phyloP scores from a whole-genome alignment of 2,113 vertebrate genomes.

The Pionites leucogaster region DNA sequence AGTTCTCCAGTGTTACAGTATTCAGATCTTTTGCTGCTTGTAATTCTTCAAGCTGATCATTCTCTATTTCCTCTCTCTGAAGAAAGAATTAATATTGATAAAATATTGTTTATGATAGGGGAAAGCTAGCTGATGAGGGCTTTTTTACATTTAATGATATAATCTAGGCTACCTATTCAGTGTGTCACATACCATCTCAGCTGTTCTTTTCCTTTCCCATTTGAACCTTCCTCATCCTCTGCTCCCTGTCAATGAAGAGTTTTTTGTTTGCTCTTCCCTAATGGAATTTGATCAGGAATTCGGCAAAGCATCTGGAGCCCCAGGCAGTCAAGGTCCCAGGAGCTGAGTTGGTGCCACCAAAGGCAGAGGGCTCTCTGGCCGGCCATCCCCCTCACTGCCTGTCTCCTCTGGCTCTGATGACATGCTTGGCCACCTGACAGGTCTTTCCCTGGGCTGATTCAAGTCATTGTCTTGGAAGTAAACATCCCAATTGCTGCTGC shows the following conservation, averaged over 20 bases:
- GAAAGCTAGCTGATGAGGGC: background rate
- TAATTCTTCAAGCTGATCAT: background rate
- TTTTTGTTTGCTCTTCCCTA: background rate
- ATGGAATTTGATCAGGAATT: constrained; percentile 22
- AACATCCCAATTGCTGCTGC: background rate
- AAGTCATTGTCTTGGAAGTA: background rate
- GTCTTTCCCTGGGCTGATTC: background rate
- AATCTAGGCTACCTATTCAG: background rate
- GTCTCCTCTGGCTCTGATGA: background rate
- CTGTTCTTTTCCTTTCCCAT: background rate
- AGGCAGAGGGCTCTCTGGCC: background rate
- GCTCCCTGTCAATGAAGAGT: background rate
- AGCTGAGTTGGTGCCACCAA: background rate
- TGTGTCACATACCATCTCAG: background rate
- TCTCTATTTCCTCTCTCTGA: background rate
- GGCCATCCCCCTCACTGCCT: rapidly evolving
- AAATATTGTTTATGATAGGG: background rate
- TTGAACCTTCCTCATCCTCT: background rate
- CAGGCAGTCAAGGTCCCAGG: background rate
- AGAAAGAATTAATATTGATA: background rate
- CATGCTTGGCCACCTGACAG: background rate
- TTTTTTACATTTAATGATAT: background rate
- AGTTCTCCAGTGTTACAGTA: background rate
- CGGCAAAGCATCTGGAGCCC: constrained; percentile 22
- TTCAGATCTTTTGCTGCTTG: background rate